These are phyloP conservation scores for Poecile montanus DNA, from an alignment of 2,797 vertebrate species.

Conservation along the genomic window DNA sequence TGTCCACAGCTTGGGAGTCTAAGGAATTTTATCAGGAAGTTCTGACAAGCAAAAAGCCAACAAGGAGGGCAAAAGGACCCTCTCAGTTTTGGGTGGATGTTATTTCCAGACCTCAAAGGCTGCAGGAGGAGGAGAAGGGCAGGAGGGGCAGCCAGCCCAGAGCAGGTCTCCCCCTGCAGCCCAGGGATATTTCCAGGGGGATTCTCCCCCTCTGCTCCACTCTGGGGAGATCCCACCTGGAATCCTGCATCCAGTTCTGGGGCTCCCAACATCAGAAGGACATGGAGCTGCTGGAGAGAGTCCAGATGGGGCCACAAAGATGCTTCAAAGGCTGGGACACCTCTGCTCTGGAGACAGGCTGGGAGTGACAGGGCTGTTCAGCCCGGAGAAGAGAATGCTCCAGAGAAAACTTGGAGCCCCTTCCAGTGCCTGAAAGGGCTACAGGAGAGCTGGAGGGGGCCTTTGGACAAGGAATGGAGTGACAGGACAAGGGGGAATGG, in stretches of 20 bases:
- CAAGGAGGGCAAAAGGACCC: not conserved
- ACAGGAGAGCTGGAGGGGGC: not conserved
- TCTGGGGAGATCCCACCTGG: not conserved
- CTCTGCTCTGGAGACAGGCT: not conserved
- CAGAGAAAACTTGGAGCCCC: not conserved
- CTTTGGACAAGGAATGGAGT: not conserved
- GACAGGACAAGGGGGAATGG: not conserved
- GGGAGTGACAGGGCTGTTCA: not conserved
- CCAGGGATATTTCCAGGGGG: not conserved
- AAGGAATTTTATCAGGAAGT: not conserved
- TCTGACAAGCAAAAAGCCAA: not conserved
- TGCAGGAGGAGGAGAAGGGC: not conserved
- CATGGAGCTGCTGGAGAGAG: rapidly evolving
- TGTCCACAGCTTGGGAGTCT: not conserved
- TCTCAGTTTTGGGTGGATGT: not conserved
- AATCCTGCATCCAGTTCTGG: not conserved
- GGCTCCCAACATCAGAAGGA: not conserved
- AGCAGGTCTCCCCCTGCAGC: not conserved
- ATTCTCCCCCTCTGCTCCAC: not conserved
- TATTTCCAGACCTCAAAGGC: not conserved
- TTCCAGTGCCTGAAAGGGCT: not conserved
- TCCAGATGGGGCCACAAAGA: not conserved
- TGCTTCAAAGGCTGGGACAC: not conserved
- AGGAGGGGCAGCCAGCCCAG: not conserved
- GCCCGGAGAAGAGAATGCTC: not conserved